phyloP scores from a whole-genome alignment of 2,113 vertebrate genomes.

The Myanophis thanlyinensis region DNA sequence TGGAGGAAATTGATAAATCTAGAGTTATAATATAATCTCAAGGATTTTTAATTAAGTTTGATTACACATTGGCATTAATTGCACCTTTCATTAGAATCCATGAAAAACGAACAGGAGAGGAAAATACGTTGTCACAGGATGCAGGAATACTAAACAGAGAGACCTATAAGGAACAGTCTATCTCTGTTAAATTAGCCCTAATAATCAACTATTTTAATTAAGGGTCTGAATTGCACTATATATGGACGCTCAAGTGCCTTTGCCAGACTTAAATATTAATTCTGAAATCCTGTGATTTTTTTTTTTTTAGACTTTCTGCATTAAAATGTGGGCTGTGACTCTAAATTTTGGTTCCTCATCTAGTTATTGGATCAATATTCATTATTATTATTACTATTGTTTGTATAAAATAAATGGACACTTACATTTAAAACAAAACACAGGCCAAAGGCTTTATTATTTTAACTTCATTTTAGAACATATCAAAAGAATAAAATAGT shows the following conservation, averaged over 20 bases:
- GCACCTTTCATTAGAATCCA: not conserved
- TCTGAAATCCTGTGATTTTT: not conserved
- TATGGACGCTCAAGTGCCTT: not conserved
- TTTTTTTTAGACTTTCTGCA: not conserved
- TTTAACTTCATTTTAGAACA: not conserved
- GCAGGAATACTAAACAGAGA: not conserved
- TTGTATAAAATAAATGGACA: not conserved
- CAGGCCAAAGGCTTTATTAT: not conserved
- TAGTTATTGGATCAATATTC: not conserved
- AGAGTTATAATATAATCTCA: not conserved
- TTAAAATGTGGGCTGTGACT: not conserved
- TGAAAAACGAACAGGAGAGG: not conserved
- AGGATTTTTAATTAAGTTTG: not conserved
- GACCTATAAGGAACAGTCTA: not conserved
- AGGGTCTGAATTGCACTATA: not conserved
- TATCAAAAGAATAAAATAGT: not conserved
- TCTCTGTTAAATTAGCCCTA: not conserved
- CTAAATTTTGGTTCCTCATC: not conserved
- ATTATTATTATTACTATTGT: not conserved
- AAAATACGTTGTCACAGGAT: not conserved
- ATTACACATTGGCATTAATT: not conserved
- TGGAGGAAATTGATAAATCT: not conserved
- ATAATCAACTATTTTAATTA: not conserved
- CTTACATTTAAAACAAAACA: not conserved
- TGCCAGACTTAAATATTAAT: not conserved